Conservation (phyloP, 2,113 vertebrate genomes). For the Dasypus novemcinctus region DNA sequence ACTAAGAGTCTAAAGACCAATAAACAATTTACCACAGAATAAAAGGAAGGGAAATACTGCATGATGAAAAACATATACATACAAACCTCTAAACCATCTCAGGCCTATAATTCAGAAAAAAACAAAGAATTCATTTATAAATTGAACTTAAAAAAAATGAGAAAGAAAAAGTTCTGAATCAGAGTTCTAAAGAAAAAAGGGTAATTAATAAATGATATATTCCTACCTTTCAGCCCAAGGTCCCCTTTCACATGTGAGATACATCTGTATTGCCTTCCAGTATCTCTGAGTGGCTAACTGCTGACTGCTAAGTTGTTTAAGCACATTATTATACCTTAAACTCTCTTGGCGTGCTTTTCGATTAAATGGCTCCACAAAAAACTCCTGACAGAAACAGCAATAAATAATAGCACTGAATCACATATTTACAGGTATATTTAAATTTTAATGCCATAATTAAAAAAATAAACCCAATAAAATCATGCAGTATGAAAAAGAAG, state of each 20-base stretch:
- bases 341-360: slow-evolving; percentile 95
- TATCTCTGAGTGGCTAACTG: slow-evolving; percentile 88
- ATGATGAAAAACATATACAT: background rate
- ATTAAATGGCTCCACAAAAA: slow-evolving; percentile 95
- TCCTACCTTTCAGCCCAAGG: slow-evolving; percentile 94
- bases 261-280: slow-evolving; percentile 92
- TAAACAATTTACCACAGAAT: background rate
- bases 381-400: slow-evolving; percentile 84
- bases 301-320: slow-evolving; percentile 93
- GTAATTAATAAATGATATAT: background rate
- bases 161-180: background rate
- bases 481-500: background rate
- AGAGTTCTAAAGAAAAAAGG: slow-evolving; percentile 1
- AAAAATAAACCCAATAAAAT: slow-evolving; percentile 31
- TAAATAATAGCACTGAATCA: background rate
- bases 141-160: background rate
- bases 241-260: slow-evolving; percentile 93
- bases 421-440: background rate
- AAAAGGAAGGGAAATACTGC: background rate
- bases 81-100: background rate
- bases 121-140: background rate
- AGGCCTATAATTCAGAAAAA: background rate
- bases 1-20: background rate
- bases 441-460: background rate
- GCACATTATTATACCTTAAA: slow-evolving; percentile 94